These are phyloP conservation scores for Yponomeuta evonymella DNA, from an alignment of 2,888 invertebrate species.

Conservation along the genomic window DNA sequence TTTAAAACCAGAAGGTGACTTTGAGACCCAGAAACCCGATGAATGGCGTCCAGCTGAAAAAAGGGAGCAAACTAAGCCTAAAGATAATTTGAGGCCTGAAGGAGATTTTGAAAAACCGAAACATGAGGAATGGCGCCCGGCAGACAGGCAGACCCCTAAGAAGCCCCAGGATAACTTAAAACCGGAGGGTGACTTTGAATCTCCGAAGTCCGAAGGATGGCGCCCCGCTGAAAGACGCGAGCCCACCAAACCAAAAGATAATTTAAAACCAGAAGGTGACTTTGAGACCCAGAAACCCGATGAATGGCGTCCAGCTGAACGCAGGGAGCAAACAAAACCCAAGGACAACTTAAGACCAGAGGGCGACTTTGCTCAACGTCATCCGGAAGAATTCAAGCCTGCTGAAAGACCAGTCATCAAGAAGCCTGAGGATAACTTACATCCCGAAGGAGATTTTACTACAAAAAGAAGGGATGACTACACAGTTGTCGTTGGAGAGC, in stretches of 20 bases:
- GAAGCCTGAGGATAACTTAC: conserved; percentile 73
- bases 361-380: conserved; percentile 71
- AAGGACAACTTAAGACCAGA: conserved; percentile 71
- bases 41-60: conserved; percentile 60
- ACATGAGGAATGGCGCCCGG: conserved; percentile 61
- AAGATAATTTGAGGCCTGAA: conserved; percentile 69
- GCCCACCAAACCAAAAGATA: conserved; percentile 54
- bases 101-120: conserved; percentile 52
- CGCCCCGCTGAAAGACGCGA: conserved; percentile 51
- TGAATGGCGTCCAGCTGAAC: conserved; percentile 54
- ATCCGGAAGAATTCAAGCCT: conserved; percentile 50
- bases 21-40: conserved; percentile 41
- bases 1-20: conserved; percentile 72
- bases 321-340: conserved; percentile 40
- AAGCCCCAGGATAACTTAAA: conserved; percentile 73
- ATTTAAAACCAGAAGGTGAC: conserved; percentile 73
- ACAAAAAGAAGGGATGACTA: conserved; percentile 73
- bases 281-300: conserved; percentile 44
- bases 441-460: conserved; percentile 72
- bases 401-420: conserved; percentile 66
- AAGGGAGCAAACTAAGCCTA: conserved; percentile 44
- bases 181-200: conserved; percentile 65
- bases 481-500: conserved; percentile 76
- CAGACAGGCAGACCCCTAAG: conserved; percentile 63
- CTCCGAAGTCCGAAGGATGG: conserved; percentile 43